phyloP scores from a whole-genome alignment of 2,888 invertebrate genomes.

The Stramonita haemastoma region DNA sequence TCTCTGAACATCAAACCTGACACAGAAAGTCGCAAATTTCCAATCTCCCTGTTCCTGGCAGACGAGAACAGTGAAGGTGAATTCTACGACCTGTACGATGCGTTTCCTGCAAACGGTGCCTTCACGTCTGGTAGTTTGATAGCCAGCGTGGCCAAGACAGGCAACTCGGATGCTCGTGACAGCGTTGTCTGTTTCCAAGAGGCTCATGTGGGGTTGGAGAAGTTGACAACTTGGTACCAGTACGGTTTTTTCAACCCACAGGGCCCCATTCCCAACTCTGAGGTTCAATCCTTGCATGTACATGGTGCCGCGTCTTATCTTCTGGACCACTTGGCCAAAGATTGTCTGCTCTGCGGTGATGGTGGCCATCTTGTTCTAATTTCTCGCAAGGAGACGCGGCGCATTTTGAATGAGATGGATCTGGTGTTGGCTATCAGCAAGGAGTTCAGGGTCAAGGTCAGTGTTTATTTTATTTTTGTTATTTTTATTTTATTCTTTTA shows the following conservation, averaged over 20 bases:
- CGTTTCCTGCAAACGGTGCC: constrained; percentile 68
- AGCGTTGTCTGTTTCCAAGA: constrained; percentile 76
- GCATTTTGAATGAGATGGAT: constrained; percentile 78
- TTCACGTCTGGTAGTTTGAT: constrained; percentile 57
- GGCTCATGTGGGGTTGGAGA: constrained; percentile 76
- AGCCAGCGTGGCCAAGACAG: constrained; percentile 26
- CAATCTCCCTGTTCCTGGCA: constrained; percentile 66
- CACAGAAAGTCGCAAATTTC: background rate
- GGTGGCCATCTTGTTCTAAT: constrained; percentile 68
- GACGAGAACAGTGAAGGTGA: constrained; percentile 71
- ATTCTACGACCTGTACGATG: constrained; percentile 72
- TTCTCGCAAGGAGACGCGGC: constrained; percentile 76
- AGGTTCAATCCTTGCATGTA: constrained; percentile 58
- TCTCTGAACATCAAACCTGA: constrained; percentile 53
- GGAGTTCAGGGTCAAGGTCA: constrained; percentile 63
- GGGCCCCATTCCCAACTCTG: constrained; percentile 70
- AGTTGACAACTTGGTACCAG: constrained; percentile 78
- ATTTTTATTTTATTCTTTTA: too few relatives aligned
- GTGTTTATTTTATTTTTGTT: background rate
- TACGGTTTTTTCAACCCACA: constrained; percentile 79
- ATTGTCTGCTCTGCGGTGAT: constrained; percentile 39
- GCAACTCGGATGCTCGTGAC: background rate
- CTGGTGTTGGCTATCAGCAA: constrained; percentile 70
- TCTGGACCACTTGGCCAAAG: constrained; percentile 47
- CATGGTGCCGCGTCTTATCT: constrained; percentile 53